Evolutionary conservation across 1,140 invertebrate genomes (phyloP).

Genomic region (Chrysopa pallens): DNA sequence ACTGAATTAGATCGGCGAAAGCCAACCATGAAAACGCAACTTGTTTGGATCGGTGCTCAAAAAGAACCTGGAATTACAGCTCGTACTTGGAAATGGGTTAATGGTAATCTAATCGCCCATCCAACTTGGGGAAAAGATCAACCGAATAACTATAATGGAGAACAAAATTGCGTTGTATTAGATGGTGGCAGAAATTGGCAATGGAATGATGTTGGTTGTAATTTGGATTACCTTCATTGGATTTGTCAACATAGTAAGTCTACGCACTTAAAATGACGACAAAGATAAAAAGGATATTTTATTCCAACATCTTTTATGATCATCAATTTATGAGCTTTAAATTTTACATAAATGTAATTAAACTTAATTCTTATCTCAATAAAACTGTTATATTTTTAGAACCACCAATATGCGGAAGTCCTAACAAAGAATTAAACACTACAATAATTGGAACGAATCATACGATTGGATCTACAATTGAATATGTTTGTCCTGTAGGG

Average conservation of each 20-base stretch:
- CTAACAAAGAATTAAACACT: slow-evolving; percentile 67
- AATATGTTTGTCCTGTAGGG: slow-evolving; percentile 66
- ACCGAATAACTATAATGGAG: slow-evolving; percentile 88
- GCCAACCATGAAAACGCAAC: slow-evolving; percentile 56
- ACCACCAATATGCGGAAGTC: slow-evolving; percentile 67
- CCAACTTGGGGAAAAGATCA: slow-evolving; percentile 85
- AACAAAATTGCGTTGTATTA: slow-evolving; percentile 83
- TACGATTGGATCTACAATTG: slow-evolving; percentile 45
- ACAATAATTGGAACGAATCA: slow-evolving; percentile 56
- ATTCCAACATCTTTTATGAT: background rate
- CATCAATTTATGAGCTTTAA: background rate
- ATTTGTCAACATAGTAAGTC: slow-evolving; percentile 78
- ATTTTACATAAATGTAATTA: background rate
- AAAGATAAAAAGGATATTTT: too few species aligned
- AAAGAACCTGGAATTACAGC: slow-evolving; percentile 68
- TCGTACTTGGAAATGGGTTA: slow-evolving; percentile 78
- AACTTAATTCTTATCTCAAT: slow-evolving; percentile 1
- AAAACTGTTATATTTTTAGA: slow-evolving; percentile 30
- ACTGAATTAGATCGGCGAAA: slow-evolving; percentile 68
- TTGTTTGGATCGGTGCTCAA: slow-evolving; percentile 81
- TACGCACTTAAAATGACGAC: too few species aligned
- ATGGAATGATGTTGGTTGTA: slow-evolving; percentile 91
- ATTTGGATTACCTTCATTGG: slow-evolving; percentile 80
- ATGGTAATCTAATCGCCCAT: slow-evolving; percentile 62
- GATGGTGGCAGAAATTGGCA: slow-evolving; percentile 77